Percentiles rank a stretch among this genome's conserved stretches.
phyloP scores from a whole-genome alignment of 2,113 vertebrate genomes.

The Gasterosteus aculeatus region DNA sequence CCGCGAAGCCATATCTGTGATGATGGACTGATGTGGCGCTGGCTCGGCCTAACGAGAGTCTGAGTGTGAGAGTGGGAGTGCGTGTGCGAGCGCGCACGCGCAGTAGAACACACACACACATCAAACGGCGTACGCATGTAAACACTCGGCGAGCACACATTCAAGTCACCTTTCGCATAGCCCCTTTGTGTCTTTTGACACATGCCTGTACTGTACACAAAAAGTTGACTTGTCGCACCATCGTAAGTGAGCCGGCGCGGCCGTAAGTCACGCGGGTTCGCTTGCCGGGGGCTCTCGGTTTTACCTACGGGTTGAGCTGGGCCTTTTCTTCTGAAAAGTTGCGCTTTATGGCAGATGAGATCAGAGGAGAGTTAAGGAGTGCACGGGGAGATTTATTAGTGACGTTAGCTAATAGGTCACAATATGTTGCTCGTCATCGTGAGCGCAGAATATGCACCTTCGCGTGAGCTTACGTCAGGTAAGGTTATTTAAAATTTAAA shows the following conservation, averaged over 20 bases:
- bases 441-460: background rate
- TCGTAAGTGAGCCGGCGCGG: slow-evolving; percentile 52
- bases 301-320: slow-evolving; percentile 19
- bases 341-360: slow-evolving; percentile 64
- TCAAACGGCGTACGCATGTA: slow-evolving; percentile 52
- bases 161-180: slow-evolving; percentile 49
- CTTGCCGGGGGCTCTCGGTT: slow-evolving; percentile 42
- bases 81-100: slow-evolving; percentile 4
- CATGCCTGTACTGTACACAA: slow-evolving; percentile 40
- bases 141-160: slow-evolving; percentile 54
- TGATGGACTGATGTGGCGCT: slow-evolving; percentile 81
- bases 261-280: slow-evolving; percentile 55
- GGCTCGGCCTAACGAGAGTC: slow-evolving; percentile 69
- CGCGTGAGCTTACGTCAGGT: background rate
- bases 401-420: slow-evolving; percentile 40
- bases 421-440: slow-evolving; percentile 28
- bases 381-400: slow-evolving; percentile 55
- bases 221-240: slow-evolving; percentile 55
- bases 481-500: slow-evolving; percentile 2
- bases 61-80: slow-evolving; percentile 65
- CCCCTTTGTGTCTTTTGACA: slow-evolving; percentile 32
- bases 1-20: slow-evolving; percentile 76
- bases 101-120: slow-evolving; percentile 33
- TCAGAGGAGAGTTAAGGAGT: slow-evolving; percentile 61
- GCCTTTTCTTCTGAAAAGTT: slow-evolving; percentile 22